phyloP scores from a whole-genome alignment of 2,888 invertebrate species.

The Abrostola triplasia region DNA sequence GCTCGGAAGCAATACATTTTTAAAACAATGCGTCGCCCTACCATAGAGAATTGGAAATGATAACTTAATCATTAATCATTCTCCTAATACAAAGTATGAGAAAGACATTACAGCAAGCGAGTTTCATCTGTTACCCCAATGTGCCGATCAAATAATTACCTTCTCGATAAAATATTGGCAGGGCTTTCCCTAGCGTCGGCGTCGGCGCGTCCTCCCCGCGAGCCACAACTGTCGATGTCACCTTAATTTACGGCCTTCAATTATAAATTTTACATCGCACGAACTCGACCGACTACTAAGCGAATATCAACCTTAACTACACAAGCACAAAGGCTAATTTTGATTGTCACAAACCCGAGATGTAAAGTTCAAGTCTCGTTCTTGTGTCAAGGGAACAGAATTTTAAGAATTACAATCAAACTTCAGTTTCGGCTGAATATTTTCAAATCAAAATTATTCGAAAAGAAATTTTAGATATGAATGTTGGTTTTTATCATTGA shows the following conservation, averaged over 20 bases:
- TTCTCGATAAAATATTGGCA: conserved; percentile 85
- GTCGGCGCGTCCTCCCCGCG: conserved; percentile 64
- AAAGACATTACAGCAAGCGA: conserved; percentile 67
- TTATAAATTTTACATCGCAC: conserved; percentile 85
- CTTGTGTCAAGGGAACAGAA: conserved; percentile 46
- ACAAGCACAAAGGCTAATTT: conserved; percentile 36
- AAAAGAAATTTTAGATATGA: conserved; percentile 28
- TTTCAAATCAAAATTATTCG: conserved; percentile 21
- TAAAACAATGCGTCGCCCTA: conserved; percentile 12
- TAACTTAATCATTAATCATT: conserved; percentile 69
- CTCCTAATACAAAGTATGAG: conserved; percentile 68
- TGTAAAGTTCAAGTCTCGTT: conserved; percentile 30
- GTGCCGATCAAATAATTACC: conserved; percentile 85
- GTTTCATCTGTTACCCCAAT: conserved; percentile 74
- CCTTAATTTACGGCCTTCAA: conserved; percentile 89
- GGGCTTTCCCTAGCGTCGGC: conserved; percentile 66
- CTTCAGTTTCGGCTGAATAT: conserved; percentile 42
- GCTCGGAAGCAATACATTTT: neutral
- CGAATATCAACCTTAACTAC: conserved; percentile 48
- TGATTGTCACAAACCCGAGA: conserved; percentile 4
- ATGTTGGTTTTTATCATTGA: conserved; percentile 48
- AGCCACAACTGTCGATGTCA: conserved; percentile 88
- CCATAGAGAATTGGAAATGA: conserved; percentile 38
- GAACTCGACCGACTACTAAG: conserved; percentile 31
- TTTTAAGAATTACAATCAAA: conserved; percentile 54